These are phyloP conservation scores for Eulemur macaco DNA, from an alignment of 2,113 vertebrate species.

Conservation along the genomic window DNA sequence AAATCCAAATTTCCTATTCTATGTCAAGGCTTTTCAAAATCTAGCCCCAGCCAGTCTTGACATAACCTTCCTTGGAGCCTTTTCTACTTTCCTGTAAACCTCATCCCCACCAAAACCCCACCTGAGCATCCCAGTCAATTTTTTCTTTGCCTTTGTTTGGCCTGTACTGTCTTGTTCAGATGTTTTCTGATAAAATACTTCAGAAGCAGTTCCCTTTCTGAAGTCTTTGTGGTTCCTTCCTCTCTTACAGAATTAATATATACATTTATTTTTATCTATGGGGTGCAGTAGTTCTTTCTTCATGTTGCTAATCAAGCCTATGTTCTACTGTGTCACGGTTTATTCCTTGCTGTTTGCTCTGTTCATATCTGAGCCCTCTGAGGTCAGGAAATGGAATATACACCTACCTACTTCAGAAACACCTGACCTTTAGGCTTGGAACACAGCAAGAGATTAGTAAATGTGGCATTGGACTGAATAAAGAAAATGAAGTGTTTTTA, in stretches of 20 bases:
- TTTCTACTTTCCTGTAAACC: neutral
- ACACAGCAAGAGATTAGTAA: neutral
- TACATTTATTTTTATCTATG: neutral
- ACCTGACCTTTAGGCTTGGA: neutral
- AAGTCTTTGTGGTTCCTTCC: neutral
- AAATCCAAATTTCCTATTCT: neutral
- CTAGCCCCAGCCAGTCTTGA: neutral
- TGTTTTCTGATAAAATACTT: conserved; percentile 17
- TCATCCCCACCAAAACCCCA: neutral
- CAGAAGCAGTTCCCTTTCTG: neutral
- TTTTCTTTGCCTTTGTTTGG: neutral
- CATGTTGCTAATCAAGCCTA: neutral
- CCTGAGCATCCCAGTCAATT: neutral
- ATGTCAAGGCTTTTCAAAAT: neutral
- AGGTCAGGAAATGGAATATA: neutral
- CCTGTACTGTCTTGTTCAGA: neutral
- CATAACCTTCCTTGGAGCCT: neutral
- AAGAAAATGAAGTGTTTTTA: neutral
- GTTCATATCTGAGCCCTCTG: neutral
- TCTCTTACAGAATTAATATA: neutral
- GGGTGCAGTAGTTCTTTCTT: neutral
- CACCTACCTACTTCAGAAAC: neutral
- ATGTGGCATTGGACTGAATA: neutral
- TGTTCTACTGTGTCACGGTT: neutral
- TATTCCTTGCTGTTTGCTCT: neutral